Conservation (phyloP, 2,888 invertebrate species). For the Eutolmus rufibarbis region DNA sequence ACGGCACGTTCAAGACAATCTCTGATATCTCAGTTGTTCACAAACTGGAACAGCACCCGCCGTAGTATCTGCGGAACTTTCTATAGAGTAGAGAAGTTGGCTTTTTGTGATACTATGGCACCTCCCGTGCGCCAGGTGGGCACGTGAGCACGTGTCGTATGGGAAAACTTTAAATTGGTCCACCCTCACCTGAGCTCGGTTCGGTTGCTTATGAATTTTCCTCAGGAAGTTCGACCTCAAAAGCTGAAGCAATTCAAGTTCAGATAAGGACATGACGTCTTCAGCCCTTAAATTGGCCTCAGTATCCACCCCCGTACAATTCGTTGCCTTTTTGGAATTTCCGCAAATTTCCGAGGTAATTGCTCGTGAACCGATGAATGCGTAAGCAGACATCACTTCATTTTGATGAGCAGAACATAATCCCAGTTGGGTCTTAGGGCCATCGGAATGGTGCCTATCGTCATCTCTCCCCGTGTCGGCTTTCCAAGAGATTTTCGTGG, state of each 20-base stretch:
- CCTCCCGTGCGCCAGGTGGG: background rate
- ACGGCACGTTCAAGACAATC: background rate
- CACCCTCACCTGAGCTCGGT: background rate
- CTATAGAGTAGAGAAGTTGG: background rate
- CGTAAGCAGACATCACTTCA: background rate
- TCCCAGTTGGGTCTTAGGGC: background rate
- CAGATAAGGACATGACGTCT: background rate
- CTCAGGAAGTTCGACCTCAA: background rate
- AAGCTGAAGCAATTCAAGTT: background rate
- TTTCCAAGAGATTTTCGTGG: background rate
- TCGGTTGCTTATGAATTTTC: background rate
- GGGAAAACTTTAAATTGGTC: conserved; percentile 13
- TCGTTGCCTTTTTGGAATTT: background rate
- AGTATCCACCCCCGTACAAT: background rate
- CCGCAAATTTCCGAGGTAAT: background rate
- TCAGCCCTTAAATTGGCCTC: background rate
- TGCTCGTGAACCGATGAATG: background rate
- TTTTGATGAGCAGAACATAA: background rate
- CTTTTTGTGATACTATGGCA: background rate
- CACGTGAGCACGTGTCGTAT: conserved; percentile 14
- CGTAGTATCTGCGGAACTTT: background rate
- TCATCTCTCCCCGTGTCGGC: background rate
- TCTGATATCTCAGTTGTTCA: background rate
- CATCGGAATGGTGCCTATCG: background rate
- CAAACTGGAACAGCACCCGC: background rate